Evolutionary conservation across 2,888 invertebrate species (phyloP).

Genomic region (Noctua fimbriata): DNA sequence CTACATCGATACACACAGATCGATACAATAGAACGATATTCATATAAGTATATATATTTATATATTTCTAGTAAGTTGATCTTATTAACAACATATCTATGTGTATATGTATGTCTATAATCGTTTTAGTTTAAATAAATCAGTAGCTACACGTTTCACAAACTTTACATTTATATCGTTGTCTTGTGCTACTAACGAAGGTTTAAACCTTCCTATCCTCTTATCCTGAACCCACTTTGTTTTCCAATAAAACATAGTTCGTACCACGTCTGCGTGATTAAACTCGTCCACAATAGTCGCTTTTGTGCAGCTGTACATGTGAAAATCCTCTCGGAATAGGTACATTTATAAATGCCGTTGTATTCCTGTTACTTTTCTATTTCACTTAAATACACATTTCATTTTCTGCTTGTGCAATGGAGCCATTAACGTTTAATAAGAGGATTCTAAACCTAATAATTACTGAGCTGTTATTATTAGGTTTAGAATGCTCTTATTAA

Average conservation of each 20-base stretch:
- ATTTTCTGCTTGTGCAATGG: not conserved
- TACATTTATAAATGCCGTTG: slow-evolving; percentile 1
- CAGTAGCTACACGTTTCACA: not conserved
- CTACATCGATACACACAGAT: not conserved
- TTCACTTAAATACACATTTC: not conserved
- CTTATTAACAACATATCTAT: not conserved
- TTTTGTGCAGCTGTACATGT: slow-evolving; percentile 59
- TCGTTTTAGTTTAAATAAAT: not conserved
- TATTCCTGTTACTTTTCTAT: not conserved
- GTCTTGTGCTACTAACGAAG: not conserved
- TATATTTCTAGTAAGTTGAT: no score
- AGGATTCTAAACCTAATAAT: no score
- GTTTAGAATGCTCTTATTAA: not conserved
- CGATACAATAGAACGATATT: not conserved
- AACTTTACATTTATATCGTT: not conserved
- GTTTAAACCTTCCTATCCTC: not conserved
- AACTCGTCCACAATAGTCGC: slow-evolving; percentile 60
- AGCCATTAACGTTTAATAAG: no score
- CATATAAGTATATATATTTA: no score
- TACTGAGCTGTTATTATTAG: no score
- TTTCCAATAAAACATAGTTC: slow-evolving; percentile 47
- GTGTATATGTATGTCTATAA: not conserved
- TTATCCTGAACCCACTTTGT: not conserved
- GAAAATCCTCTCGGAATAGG: slow-evolving; percentile 47
- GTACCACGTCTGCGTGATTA: slow-evolving; percentile 61